phyloP scores from a whole-genome alignment of 2,113 vertebrate species.

The Sarotherodon lohbergeri region DNA sequence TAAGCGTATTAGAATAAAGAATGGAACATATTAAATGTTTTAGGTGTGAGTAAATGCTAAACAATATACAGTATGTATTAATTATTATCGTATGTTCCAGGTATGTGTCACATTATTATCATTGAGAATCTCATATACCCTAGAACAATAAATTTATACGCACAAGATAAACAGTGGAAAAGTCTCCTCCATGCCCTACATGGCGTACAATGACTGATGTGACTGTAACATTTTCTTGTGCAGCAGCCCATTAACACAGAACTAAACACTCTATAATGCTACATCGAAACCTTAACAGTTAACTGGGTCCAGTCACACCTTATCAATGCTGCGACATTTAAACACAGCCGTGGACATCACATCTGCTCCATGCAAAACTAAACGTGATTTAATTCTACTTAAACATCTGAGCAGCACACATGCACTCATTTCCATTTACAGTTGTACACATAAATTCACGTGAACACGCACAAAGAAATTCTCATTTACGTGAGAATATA shows the following conservation, averaged over 20 bases:
- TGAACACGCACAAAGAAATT: not conserved
- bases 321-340: constrained; percentile 70
- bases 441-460: not conserved
- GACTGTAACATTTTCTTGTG: constrained; percentile 56
- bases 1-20: not conserved
- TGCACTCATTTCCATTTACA: not conserved
- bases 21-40: not conserved
- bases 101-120: not conserved
- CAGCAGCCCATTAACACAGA: constrained; percentile 61
- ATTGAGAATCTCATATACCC: not conserved
- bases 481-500: not conserved
- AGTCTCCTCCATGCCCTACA: not conserved
- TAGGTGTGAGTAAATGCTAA: not conserved
- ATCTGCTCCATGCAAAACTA: constrained; percentile 40
- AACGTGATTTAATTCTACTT: constrained; percentile 54
- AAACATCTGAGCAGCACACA: not conserved
- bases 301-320: constrained; percentile 66
- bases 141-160: not conserved
- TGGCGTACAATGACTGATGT: constrained; percentile 39
- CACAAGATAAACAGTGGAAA: not conserved
- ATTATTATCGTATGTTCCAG: not conserved
- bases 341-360: constrained; percentile 47
- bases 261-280: constrained; percentile 65
- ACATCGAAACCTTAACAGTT: constrained; percentile 59
- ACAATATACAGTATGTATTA: not conserved